A percentile compares a stretch with the other conserved stretches of the same genome.
phyloP scores from a whole-genome alignment of 2,888 invertebrate species.

The Philhelius pedissequus region DNA sequence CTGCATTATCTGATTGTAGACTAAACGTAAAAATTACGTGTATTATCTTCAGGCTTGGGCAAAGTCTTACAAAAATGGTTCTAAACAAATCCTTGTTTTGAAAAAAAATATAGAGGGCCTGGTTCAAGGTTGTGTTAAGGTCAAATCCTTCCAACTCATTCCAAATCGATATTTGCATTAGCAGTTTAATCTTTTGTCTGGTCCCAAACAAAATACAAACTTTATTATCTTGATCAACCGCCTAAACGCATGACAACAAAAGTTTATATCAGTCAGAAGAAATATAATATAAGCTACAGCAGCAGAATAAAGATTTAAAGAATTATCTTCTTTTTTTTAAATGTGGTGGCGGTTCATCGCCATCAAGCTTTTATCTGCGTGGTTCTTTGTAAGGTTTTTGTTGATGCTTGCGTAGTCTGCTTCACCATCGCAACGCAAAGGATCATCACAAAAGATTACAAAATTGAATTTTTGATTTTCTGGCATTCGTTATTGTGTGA shows the following conservation, averaged over 20 bases:
- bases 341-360: constrained; percentile 54
- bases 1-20: too few species aligned
- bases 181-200: constrained; percentile 19
- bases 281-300: constrained; percentile 3
- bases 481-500: constrained; percentile 15
- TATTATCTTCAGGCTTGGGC: too few species aligned
- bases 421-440: neutral
- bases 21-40: too few species aligned
- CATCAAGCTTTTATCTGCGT: constrained; percentile 59
- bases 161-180: constrained; percentile 23
- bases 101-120: too few species aligned
- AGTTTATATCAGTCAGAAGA: constrained; percentile 26
- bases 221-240: constrained; percentile 54
- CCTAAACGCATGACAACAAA: constrained; percentile 40
- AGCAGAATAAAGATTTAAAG: constrained; percentile 1
- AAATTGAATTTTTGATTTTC: constrained; percentile 66
- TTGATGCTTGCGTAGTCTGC: constrained; percentile 16
- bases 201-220: constrained; percentile 14
- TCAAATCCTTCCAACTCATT: neutral
- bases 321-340: neutral
- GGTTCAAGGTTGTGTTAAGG: too few species aligned
- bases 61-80: too few species aligned
- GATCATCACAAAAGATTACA: constrained; percentile 68
- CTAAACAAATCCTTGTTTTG: neutral
- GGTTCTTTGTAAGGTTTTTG: constrained; percentile 40